Base-by-base conservation (phyloP, 2,113 vertebrate species). In the Burhinus oedicnemus region DNA sequence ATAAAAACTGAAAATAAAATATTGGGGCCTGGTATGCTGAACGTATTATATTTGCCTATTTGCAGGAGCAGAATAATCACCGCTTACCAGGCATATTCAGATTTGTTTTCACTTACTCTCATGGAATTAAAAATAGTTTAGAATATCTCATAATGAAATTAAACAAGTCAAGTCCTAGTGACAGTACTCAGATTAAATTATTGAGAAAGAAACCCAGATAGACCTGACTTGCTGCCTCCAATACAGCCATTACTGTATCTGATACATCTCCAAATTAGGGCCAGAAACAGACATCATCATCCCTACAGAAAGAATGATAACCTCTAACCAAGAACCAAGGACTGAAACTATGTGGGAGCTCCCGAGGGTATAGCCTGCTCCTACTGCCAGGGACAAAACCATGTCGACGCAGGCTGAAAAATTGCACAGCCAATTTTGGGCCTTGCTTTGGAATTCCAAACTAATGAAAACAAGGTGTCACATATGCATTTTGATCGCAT, bases 231-330 rank as follows among this genome's bases (percentile, higher is more conserved):
- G 29, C 34, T 80, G 12, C 17, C 23, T 76, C 32, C 29, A 36
- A 9, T 25, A 26, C 0, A 0, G 20, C 20, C 15, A 47, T 51
- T 55, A 27, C 27, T 58, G 26, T 34, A 11, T 44, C 13, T 64
- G 49, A 77, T n/a, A 26, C 1, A 36, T 25, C 27, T 70, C 45
- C 61, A 69, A 66, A 61, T 42, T 27, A 45, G 21, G 26, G 11
- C 40, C 77, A 87, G 62, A 68, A 61, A 40, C 18, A 49, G 38
- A n/a, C 17, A 45, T 40, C 11, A 25, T n/a, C 20, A 49, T 34
- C 21, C 19, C 17, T 60, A 42, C 30, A 75, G 26, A 54, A 66
- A 30, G 20, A 68, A 60, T 29, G 1, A 25, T 26, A 38, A 65
- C 26, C 8, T 58, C 12, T n/a, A 52, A 36, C 44, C 45, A 75